phyloP scores from a whole-genome alignment of 2,797 vertebrate species.

The Sebastes cheni region DNA sequence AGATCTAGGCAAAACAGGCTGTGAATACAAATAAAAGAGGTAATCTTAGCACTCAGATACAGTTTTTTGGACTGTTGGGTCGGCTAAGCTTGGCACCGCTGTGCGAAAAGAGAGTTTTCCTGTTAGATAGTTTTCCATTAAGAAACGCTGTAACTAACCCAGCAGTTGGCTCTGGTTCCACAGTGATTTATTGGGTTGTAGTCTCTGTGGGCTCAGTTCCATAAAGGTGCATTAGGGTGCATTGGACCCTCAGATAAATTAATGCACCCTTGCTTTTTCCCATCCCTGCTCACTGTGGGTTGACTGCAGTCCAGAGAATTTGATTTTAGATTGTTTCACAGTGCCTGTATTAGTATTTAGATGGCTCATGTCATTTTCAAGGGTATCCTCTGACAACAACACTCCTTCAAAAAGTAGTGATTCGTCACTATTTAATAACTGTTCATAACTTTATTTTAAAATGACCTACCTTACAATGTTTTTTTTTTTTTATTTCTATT shows the following conservation, averaged over 20 bases:
- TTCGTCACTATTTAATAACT: neutral
- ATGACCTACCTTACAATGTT: neutral
- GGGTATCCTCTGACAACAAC: neutral
- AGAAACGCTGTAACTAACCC: conserved; percentile 13
- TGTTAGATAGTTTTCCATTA: conserved; percentile 8
- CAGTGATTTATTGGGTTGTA: conserved; percentile 31
- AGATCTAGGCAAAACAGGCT: neutral
- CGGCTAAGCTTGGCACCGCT: neutral
- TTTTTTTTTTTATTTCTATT: neutral
- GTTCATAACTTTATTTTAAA: neutral
- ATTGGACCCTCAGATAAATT: conserved; percentile 36
- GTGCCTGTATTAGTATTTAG: neutral
- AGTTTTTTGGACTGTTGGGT: conserved; percentile 1
- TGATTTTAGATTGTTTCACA: neutral
- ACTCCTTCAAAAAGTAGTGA: neutral
- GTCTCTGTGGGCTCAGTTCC: conserved; percentile 38
- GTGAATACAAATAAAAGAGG: neutral
- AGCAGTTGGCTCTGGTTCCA: neutral
- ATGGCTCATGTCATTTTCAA: neutral
- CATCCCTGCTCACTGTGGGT: neutral
- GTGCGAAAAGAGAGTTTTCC: neutral
- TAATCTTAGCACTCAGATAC: neutral
- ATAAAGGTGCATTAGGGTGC: conserved; percentile 22
- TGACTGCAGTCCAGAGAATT: conserved; percentile 1
- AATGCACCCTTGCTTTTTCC: conserved; percentile 16